Percentiles rank a stretch among this genome's conserved stretches.
These are phyloP conservation scores for Drosophila baimaii DNA, from an alignment of 1,140 invertebrate genomes.

Conservation along the genomic window DNA sequence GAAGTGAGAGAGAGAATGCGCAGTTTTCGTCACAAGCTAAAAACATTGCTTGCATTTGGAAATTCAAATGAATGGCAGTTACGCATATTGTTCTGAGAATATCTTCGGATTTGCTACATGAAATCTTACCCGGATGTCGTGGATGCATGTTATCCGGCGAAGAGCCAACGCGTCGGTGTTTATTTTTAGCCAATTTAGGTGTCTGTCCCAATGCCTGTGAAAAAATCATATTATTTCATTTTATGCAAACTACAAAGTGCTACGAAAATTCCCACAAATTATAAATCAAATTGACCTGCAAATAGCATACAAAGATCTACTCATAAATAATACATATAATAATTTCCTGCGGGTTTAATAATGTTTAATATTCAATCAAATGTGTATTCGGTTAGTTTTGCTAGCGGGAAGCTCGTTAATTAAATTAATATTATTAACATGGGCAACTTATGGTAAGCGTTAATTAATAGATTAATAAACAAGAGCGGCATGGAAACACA, in stretches of 20 bases:
- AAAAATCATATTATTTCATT: background rate
- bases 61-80: no score
- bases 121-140: constrained; percentile 69
- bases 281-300: constrained; percentile 23
- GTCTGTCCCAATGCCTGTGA: constrained; percentile 77
- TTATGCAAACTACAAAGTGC: background rate
- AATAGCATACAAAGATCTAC: constrained; percentile 32
- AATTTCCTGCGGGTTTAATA: constrained; percentile 32
- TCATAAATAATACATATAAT: constrained; percentile 27
- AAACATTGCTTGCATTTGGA: no score
- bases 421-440: constrained; percentile 38
- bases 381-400: constrained; percentile 29
- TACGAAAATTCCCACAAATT: background rate
- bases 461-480: constrained; percentile 7
- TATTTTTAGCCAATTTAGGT: constrained; percentile 75
- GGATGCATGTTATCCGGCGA: constrained; percentile 83
- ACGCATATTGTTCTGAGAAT: no score
- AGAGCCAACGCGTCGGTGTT: constrained; percentile 81
- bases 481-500: constrained; percentile 14
- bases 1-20: no score
- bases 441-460: constrained; percentile 34
- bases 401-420: constrained; percentile 31
- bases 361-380: constrained; percentile 20
- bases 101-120: no score
- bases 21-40: no score